Evolutionary conservation across 2,113 vertebrate species (phyloP).

Genomic region (Myanophis thanlyinensis): DNA sequence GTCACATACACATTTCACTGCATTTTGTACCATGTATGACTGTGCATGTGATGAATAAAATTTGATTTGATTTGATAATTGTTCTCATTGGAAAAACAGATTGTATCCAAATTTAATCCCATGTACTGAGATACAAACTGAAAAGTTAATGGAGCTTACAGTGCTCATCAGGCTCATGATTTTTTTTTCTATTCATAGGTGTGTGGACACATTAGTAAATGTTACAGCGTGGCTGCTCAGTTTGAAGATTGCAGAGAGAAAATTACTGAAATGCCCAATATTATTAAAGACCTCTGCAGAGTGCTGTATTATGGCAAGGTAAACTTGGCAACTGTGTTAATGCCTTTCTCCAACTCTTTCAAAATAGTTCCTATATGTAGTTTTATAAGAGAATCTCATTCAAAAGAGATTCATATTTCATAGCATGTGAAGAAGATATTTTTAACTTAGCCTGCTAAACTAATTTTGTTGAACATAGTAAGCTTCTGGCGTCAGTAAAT

Average conservation of each 20-base stretch:
- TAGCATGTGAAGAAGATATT: neutral
- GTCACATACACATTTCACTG: too few relatives aligned
- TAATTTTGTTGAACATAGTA: neutral
- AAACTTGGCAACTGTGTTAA: slow-evolving; percentile 18
- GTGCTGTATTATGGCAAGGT: slow-evolving; percentile 95
- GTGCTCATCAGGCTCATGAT: neutral
- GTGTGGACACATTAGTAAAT: slow-evolving; percentile 92
- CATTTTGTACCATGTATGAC: too few relatives aligned
- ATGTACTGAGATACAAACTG: neutral
- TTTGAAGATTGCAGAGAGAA: slow-evolving; percentile 99
- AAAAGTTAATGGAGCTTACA: neutral
- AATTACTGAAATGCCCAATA: slow-evolving; percentile 91
- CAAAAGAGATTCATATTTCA: neutral
- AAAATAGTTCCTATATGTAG: neutral
- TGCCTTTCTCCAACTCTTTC: neutral
- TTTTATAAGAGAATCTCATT: neutral
- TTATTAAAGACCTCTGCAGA: slow-evolving; percentile 94
- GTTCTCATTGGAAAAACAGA: neutral
- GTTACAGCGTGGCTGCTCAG: slow-evolving; percentile 96
- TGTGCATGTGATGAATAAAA: too few relatives aligned
- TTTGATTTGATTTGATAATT: too few relatives aligned
- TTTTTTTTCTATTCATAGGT: slow-evolving; percentile 72
- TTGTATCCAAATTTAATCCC: neutral
- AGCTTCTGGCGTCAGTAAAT: neutral
- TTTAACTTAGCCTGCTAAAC: neutral